phyloP scores from a whole-genome alignment of 2,888 invertebrate genomes.

The Tenthredo amoena region DNA sequence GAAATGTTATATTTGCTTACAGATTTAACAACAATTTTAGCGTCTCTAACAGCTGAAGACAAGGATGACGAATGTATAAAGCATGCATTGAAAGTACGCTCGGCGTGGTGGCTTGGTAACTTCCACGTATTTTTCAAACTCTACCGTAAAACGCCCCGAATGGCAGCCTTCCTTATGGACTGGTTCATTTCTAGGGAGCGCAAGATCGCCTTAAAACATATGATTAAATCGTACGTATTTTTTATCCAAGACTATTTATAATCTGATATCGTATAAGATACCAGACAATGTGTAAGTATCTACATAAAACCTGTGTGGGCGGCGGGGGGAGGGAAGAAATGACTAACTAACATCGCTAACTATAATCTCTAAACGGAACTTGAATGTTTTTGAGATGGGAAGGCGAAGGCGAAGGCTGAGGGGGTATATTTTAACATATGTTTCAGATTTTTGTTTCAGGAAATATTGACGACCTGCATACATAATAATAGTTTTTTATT shows the following conservation, averaged over 20 bases:
- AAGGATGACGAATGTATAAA: slow-evolving; percentile 90
- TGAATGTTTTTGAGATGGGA: neutral
- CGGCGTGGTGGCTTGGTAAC: slow-evolving; percentile 96
- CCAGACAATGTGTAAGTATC: slow-evolving; percentile 21
- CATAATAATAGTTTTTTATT: neutral
- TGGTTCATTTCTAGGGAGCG: slow-evolving; percentile 98
- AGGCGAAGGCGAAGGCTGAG: neutral
- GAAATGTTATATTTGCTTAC: slow-evolving; percentile 63
- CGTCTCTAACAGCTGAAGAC: slow-evolving; percentile 88
- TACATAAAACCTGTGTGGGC: neutral
- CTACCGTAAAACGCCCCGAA: slow-evolving; percentile 93
- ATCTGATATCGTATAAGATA: slow-evolving; percentile 21
- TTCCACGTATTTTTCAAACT: slow-evolving; percentile 95
- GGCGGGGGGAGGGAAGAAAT: neutral
- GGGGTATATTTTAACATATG: neutral
- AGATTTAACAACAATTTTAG: slow-evolving; percentile 96
- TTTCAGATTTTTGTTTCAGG: slow-evolving; percentile 32
- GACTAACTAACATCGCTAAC: neutral
- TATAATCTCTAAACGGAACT: neutral
- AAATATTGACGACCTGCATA: slow-evolving; percentile 3
- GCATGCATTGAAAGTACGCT: slow-evolving; percentile 92
- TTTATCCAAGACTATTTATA: slow-evolving; percentile 1
- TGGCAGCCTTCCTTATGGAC: slow-evolving; percentile 98
- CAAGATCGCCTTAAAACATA: slow-evolving; percentile 93
- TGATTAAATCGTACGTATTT: slow-evolving; percentile 97